Evolutionary conservation across 1,140 invertebrate genomes (phyloP).

Genomic region (Rhysida immarginata): DNA sequence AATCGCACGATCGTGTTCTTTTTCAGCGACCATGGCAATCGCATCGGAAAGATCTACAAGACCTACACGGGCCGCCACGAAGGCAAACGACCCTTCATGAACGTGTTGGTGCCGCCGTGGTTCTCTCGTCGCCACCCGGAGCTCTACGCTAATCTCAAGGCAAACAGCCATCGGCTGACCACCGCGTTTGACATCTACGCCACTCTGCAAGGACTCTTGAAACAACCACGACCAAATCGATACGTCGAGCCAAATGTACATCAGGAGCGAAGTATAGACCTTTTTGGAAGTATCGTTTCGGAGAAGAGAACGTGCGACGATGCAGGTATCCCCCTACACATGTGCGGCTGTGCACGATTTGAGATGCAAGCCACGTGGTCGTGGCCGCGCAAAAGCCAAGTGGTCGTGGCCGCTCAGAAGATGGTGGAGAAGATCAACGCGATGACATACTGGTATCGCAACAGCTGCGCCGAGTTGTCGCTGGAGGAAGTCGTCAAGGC

Average conservation of each 20-base stretch:
- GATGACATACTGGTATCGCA: not conserved
- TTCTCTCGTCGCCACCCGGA: constrained; percentile 45
- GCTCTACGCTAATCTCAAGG: constrained; percentile 45
- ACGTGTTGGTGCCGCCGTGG: constrained; percentile 55
- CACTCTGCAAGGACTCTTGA: constrained; percentile 28
- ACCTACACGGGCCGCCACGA: constrained; percentile 75
- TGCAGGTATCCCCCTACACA: constrained; percentile 28
- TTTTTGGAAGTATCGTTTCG: constrained; percentile 24
- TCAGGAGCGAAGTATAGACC: constrained; percentile 21
- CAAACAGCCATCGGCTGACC: constrained; percentile 39
- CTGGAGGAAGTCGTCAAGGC: not conserved
- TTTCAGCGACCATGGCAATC: constrained; percentile 84
- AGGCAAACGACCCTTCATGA: constrained; percentile 71
- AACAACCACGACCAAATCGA: not conserved
- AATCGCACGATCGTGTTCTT: constrained; percentile 51
- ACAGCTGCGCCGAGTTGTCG: not conserved
- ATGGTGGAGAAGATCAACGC: not conserved
- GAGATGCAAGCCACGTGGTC: not conserved
- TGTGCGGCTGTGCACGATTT: constrained; percentile 26
- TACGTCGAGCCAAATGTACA: not conserved
- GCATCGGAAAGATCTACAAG: constrained; percentile 60
- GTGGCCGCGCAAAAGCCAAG: not conserved
- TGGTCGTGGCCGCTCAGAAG: not conserved
- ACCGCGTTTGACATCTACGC: constrained; percentile 35
- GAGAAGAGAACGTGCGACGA: constrained; percentile 25